Conservation (phyloP, 2,888 invertebrate species). For the Anthoptus insignis region DNA sequence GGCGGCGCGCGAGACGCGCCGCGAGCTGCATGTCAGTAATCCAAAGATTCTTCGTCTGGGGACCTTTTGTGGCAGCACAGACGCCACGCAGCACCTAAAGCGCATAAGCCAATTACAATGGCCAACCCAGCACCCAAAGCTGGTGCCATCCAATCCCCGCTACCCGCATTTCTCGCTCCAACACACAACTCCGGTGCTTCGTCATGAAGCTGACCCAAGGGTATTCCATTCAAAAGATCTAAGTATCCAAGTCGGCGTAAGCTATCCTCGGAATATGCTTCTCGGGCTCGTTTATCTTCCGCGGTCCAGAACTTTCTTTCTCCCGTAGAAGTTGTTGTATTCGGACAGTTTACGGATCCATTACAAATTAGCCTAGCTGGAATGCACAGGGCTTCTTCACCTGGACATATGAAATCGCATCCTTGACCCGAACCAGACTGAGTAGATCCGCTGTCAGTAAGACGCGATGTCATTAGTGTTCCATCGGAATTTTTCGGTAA, state of each 20-base stretch:
- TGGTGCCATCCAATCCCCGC: slow-evolving; percentile 88
- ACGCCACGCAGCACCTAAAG: slow-evolving; percentile 87
- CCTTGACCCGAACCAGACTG: slow-evolving; percentile 79
- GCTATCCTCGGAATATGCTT: slow-evolving; percentile 87
- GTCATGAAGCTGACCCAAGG: slow-evolving; percentile 88
- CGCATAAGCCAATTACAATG: slow-evolving; percentile 84
- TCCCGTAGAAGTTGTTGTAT: slow-evolving; percentile 81
- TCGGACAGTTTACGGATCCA: slow-evolving; percentile 95
- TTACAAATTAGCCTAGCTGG: slow-evolving; percentile 95
- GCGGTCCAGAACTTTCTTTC: slow-evolving; percentile 83
- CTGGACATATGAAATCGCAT: slow-evolving; percentile 96
- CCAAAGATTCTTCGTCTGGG: slow-evolving; percentile 87
- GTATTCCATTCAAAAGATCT: slow-evolving; percentile 74
- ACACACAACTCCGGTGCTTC: slow-evolving; percentile 93
- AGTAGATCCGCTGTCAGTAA: slow-evolving; percentile 87
- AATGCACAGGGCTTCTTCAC: slow-evolving; percentile 94
- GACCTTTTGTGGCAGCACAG: slow-evolving; percentile 87
- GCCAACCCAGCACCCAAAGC: slow-evolving; percentile 88
- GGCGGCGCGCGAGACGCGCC: slow-evolving; percentile 81
- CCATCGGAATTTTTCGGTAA: slow-evolving; percentile 95
- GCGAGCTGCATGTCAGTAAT: slow-evolving; percentile 88
- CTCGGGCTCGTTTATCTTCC: slow-evolving; percentile 82
- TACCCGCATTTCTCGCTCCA: slow-evolving; percentile 76
- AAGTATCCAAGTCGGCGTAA: slow-evolving; percentile 87
- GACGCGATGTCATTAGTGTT: slow-evolving; percentile 91